Conservation (phyloP, 2,797 vertebrate genomes). For the Catostomus latipinnis region DNA sequence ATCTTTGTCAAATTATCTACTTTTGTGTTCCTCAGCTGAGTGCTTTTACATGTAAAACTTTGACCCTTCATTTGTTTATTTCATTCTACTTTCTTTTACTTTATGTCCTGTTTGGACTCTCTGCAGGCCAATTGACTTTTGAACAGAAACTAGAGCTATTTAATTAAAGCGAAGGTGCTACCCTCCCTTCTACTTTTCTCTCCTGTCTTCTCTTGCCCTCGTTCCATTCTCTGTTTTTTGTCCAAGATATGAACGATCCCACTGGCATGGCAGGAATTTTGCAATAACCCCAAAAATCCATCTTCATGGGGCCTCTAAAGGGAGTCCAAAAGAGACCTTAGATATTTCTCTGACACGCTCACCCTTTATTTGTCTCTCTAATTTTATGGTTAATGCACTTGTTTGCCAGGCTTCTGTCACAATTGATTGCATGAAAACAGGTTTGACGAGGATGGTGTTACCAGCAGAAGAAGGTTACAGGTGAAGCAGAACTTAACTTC, state of each 20-base stretch:
- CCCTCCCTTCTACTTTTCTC: conserved; percentile 17
- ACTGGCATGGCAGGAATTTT: conserved; percentile 59
- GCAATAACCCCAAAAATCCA: conserved; percentile 59
- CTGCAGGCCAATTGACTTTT: conserved; percentile 9
- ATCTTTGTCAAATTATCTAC: background rate
- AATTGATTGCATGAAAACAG: conserved; percentile 23
- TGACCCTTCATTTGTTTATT: too few relatives aligned
- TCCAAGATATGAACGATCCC: conserved; percentile 43
- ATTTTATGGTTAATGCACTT: background rate
- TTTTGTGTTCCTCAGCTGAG: too few relatives aligned
- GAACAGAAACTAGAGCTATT: conserved; percentile 33
- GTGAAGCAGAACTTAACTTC: too few relatives aligned
- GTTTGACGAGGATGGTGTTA: too few relatives aligned
- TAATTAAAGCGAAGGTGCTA: conserved; percentile 27
- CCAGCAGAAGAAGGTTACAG: too few relatives aligned
- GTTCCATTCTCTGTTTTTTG: conserved; percentile 7
- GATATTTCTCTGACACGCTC: conserved; percentile 27
- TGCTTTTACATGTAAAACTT: too few relatives aligned
- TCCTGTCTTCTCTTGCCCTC: background rate
- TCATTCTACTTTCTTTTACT: background rate
- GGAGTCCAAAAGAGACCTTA: conserved; percentile 17
- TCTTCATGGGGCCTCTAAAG: conserved; percentile 45
- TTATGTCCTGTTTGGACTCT: background rate
- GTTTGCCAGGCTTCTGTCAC: conserved; percentile 20
- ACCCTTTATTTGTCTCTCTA: conserved; percentile 11